These are phyloP conservation scores for Peromyscus leucopus DNA, from an alignment of 2,113 vertebrate species.

Conservation along the genomic window DNA sequence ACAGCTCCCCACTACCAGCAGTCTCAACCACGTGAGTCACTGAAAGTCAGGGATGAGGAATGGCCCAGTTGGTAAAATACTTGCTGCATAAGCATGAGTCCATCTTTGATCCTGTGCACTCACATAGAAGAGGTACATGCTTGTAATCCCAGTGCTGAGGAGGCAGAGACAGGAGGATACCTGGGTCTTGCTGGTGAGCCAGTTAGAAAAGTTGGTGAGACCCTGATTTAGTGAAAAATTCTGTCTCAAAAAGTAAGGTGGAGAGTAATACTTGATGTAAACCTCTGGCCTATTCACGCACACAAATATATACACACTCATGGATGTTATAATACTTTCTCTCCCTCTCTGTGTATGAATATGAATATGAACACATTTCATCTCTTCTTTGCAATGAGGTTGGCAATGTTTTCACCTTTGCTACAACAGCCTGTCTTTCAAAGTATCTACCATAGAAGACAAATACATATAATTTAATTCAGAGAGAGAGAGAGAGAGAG, in stretches of 20 bases:
- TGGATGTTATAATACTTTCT: not conserved
- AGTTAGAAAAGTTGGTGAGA: not conserved
- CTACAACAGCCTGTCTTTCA: not conserved
- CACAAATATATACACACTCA: not conserved
- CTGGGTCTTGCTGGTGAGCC: not conserved
- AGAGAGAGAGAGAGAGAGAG: not conserved
- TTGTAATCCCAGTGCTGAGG: not conserved
- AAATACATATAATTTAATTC: not conserved
- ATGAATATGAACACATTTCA: not conserved
- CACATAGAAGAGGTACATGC: not conserved
- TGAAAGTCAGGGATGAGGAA: not conserved
- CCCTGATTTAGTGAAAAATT: not conserved
- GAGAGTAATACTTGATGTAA: not conserved
- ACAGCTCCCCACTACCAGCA: not conserved
- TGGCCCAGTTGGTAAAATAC: not conserved
- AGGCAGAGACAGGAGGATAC: not conserved
- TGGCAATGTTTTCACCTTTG: not conserved
- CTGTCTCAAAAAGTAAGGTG: not conserved
- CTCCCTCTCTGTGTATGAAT: not conserved
- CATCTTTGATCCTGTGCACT: not conserved
- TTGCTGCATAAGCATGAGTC: not conserved
- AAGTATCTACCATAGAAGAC: constrained; percentile 6
- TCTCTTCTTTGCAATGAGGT: not conserved
- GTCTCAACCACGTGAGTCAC: not conserved
- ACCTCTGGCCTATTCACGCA: not conserved